Base-by-base conservation (phyloP, 2,888 invertebrate genomes). In the Diadromus collaris region DNA sequence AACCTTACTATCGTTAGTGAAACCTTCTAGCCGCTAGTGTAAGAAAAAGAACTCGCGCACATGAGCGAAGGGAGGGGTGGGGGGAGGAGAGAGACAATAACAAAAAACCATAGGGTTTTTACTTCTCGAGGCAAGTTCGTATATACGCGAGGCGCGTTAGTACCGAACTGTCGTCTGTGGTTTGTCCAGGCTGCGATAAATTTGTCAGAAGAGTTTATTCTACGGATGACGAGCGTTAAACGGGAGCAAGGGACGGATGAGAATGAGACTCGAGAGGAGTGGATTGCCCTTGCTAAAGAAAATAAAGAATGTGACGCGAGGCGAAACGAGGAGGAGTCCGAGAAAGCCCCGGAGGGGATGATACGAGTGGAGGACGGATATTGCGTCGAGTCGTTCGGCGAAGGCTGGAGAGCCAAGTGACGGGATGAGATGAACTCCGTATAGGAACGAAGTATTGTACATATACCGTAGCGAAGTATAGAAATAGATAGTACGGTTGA, bases 291-390 rank as follows among this genome's bases (percentile, higher is more conserved):
- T 56, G 41, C 21, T 32, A 60, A 16, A 41, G 41, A 65, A 74
- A 74, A 64, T 69, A 44, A 76, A 65, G 24, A 56, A 64, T 58
- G 69, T 64, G 64, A 74, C 44, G 69, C 58, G 78, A 74, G 65
- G 74, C 78, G 60, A 65, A 78, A 70, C 69, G 63, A 72, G 60
- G 41, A 32, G 27, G 64, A 73, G 69, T 76, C 67, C 64, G 56
- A 78, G 58, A 64, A 69, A 74, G 48, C 60, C 63, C 69, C 41
- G 48, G n/a, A n/a, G 38, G 48, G 61, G 70, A 76, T 65, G 34
- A 68, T 76, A 71, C 56, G 44, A 64, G 61, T n/a, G 71, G 46
- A 65, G 74, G 58, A 69, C 71, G 73, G 78, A 78, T 73, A 78
- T 78, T 78, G 73, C 78, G 51, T 64, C 21, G 51, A 78, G 69